Evolutionary conservation across 2,797 vertebrate genomes (phyloP).

Genomic region (Amphiprion clarkii): DNA sequence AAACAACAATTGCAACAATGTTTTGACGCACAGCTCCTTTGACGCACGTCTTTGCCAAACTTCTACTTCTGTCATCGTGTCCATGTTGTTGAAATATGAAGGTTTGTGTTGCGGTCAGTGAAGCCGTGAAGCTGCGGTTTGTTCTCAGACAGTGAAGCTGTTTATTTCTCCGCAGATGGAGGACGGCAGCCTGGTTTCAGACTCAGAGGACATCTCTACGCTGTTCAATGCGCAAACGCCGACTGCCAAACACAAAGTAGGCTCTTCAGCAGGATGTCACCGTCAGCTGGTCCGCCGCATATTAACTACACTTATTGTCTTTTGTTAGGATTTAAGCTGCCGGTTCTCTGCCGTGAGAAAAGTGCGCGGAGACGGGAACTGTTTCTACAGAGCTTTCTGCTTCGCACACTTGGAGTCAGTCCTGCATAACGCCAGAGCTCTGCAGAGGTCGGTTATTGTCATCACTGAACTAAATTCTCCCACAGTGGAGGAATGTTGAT

Average conservation of each 20-base stretch:
- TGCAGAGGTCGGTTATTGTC: slow-evolving; percentile 82
- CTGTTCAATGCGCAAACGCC: slow-evolving; percentile 79
- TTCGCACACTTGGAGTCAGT: slow-evolving; percentile 87
- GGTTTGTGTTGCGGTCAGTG: not conserved
- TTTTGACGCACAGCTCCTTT: slow-evolving; percentile 26
- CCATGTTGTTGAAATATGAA: slow-evolving; percentile 10
- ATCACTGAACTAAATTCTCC: not conserved
- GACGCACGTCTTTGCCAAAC: slow-evolving; percentile 17
- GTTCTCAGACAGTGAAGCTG: not conserved
- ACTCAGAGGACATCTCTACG: slow-evolving; percentile 83
- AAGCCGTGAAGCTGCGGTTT: not conserved
- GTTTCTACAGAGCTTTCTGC: slow-evolving; percentile 90
- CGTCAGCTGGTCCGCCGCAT: not conserved
- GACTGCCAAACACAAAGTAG: slow-evolving; percentile 84
- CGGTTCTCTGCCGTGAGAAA: slow-evolving; percentile 86
- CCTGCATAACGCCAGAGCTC: slow-evolving; percentile 77
- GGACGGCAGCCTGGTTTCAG: slow-evolving; percentile 78
- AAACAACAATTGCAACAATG: slow-evolving; percentile 36
- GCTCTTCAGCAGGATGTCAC: not conserved
- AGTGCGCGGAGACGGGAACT: slow-evolving; percentile 90
- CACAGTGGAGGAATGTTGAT: not conserved
- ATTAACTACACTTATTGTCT: slow-evolving; percentile 27
- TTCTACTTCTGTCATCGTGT: not conserved
- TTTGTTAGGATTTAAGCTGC: slow-evolving; percentile 84
- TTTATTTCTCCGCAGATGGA: slow-evolving; percentile 72